Conservation (phyloP, 2,888 invertebrate species). For the Erpobdella octoculata region DNA sequence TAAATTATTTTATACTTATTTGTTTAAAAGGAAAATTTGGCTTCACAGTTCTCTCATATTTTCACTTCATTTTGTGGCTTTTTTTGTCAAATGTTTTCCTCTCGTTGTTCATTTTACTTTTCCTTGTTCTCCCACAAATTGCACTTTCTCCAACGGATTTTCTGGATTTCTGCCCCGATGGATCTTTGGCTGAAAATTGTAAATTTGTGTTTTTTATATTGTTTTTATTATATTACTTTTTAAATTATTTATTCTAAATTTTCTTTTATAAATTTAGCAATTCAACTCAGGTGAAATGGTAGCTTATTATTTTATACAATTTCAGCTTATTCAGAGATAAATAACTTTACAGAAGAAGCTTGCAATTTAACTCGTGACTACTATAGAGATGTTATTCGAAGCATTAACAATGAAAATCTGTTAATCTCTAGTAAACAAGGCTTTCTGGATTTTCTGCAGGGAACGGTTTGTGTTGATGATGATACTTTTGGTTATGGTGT, state of each 20-base stretch:
- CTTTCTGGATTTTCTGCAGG: background rate
- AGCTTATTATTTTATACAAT: background rate
- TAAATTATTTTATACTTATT: background rate
- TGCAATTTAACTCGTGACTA: background rate
- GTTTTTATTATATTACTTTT: background rate
- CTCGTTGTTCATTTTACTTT: background rate
- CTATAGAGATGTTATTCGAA: background rate
- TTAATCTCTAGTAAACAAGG: background rate
- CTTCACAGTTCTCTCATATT: background rate
- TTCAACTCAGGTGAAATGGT: background rate
- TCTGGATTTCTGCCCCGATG: background rate
- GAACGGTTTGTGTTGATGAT: background rate
- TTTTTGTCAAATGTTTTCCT: background rate
- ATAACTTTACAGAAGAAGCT: background rate
- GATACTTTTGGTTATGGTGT: background rate
- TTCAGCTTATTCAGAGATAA: background rate
- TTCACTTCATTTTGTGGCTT: background rate
- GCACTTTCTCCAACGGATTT: background rate
- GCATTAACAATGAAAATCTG: background rate
- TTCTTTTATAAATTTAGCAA: too few species aligned
- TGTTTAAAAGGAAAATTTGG: constrained; percentile 11
- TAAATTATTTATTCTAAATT: too few species aligned
- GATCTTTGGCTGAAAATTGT: background rate
- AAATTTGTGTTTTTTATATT: background rate
- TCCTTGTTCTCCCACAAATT: constrained; percentile 5